Conservation (phyloP, 2,113 vertebrate species). For the Ictalurus punctatus region DNA sequence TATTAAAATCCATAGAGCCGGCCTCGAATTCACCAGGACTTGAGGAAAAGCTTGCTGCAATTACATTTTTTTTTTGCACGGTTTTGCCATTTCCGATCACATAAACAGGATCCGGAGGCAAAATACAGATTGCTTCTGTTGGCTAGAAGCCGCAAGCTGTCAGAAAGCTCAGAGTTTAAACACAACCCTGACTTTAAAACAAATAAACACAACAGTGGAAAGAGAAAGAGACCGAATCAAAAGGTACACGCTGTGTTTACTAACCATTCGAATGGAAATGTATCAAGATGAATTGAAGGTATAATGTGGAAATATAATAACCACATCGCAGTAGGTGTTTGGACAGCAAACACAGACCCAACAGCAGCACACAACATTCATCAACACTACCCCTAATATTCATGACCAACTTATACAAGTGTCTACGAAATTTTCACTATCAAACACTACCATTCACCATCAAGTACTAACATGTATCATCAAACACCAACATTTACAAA, state of each 20-base stretch:
- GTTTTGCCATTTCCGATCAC: neutral
- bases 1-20: neutral
- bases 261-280: neutral
- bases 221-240: neutral
- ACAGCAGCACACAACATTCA: neutral
- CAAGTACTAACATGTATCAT: neutral
- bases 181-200: neutral
- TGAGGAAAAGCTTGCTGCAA: neutral
- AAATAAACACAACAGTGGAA: neutral
- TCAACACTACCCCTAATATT: neutral
- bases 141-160: slow-evolving; percentile 10
- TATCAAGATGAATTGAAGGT: neutral
- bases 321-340: neutral
- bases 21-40: neutral
- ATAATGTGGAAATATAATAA: neutral
- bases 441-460: neutral
- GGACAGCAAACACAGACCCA: neutral
- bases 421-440: neutral
- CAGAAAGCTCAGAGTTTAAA: neutral
- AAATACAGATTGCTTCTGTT: slow-evolving; percentile 24
- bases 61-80: neutral
- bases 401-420: neutral
- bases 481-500: neutral
- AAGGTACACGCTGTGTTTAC: neutral
- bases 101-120: slow-evolving; percentile 24